Evolutionary conservation across 2,113 vertebrate genomes (phyloP).

Genomic region (Sardina pilchardus): DNA sequence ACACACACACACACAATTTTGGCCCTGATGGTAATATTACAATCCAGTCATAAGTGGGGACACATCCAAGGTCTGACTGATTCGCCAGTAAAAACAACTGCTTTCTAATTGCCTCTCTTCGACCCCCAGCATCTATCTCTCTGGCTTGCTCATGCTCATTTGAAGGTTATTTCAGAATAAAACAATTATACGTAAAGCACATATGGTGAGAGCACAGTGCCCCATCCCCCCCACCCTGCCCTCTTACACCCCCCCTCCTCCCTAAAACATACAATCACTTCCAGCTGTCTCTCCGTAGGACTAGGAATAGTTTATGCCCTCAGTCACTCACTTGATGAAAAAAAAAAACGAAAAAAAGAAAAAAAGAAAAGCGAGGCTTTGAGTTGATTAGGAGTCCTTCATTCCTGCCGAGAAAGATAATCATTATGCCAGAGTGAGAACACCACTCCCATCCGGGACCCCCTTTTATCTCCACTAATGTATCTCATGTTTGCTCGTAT

Average conservation of each 20-base stretch:
- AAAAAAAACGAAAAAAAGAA: conserved; percentile 6
- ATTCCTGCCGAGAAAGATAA: conserved; percentile 63
- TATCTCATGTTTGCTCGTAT: neutral
- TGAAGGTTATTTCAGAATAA: conserved; percentile 69
- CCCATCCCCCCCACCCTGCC: neutral
- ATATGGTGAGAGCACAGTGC: conserved; percentile 15
- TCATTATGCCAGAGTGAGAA: conserved; percentile 37
- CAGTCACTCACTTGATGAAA: conserved; percentile 58
- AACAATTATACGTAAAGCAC: conserved; percentile 60
- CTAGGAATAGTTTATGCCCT: conserved; percentile 60
- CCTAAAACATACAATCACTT: conserved; percentile 58
- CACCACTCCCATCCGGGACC: conserved; percentile 37
- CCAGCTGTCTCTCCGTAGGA: conserved; percentile 61
- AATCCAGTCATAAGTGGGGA: conserved; percentile 52
- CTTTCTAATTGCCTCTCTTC: conserved; percentile 54
- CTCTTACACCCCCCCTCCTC: neutral
- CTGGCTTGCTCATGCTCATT: conserved; percentile 55
- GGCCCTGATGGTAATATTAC: conserved; percentile 50
- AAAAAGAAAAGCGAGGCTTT: conserved; percentile 23
- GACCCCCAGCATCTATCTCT: conserved; percentile 51
- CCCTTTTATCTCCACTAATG: neutral
- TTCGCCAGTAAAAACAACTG: conserved; percentile 70
- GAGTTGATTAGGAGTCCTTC: conserved; percentile 59
- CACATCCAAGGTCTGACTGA: conserved; percentile 60
- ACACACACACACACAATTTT: conserved; percentile 49